These are phyloP conservation scores for Semnopithecus entellus DNA, from an alignment of 2,113 vertebrate genomes.

Conservation along the genomic window DNA sequence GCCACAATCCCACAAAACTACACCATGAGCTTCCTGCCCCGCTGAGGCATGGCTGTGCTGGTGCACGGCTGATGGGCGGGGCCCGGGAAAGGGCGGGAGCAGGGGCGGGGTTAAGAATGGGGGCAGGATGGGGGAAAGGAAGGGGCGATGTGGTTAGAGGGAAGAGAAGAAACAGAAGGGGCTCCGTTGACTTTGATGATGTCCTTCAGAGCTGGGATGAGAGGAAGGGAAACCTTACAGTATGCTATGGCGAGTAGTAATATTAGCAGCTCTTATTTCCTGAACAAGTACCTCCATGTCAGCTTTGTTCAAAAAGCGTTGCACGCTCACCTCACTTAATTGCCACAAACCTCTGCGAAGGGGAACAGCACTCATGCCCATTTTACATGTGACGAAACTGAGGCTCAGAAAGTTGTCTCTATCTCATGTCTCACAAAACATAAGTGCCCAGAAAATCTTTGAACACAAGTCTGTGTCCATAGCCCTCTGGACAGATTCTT, in stretches of 20 bases:
- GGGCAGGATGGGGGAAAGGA: too few relatives aligned
- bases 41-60: not conserved
- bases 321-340: not conserved
- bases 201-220: not conserved
- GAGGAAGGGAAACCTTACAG: not conserved
- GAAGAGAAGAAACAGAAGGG: too few relatives aligned
- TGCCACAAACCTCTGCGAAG: not conserved
- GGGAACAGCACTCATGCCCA: not conserved
- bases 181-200: too few relatives aligned
- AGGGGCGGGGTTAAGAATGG: too few relatives aligned
- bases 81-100: too few relatives aligned
- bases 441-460: not conserved
- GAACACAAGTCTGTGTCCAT: not conserved
- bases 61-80: too few relatives aligned
- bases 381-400: not conserved
- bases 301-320: not conserved
- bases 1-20: conserved; percentile 54
- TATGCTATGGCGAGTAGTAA: not conserved
- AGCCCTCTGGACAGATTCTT: not conserved
- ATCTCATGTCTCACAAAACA: not conserved
- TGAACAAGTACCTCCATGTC: not conserved
- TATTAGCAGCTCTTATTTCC: not conserved
- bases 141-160: too few relatives aligned
- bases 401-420: not conserved
- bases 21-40: conserved; percentile 59